phyloP scores from a whole-genome alignment of 2,797 vertebrate genomes.

The Rallus crepitans region DNA sequence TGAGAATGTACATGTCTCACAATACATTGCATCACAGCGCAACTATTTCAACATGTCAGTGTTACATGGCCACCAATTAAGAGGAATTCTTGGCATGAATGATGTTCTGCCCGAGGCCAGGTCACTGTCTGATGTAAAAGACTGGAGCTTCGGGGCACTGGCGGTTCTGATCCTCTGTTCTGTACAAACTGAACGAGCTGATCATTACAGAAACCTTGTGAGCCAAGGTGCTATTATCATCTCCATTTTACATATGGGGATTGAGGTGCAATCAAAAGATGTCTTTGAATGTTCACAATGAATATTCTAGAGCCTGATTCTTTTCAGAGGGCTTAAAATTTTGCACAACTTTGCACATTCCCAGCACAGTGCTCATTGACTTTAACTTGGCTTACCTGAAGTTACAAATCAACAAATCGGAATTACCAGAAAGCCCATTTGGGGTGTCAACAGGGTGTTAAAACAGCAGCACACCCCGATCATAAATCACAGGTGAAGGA shows the following conservation, averaged over 20 bases:
- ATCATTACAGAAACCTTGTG: constrained; percentile 58
- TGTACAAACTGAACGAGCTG: constrained; percentile 45
- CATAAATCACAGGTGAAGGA: constrained; percentile 9
- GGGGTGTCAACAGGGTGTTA: background rate
- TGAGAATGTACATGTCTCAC: background rate
- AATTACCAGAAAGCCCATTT: background rate
- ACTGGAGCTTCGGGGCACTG: constrained; percentile 58
- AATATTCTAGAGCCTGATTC: background rate
- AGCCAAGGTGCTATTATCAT: constrained; percentile 27
- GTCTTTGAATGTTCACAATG: constrained; percentile 41
- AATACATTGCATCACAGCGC: background rate
- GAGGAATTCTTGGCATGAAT: constrained; percentile 62
- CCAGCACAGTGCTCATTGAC: background rate
- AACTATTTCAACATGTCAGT: constrained; percentile 31
- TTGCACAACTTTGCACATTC: background rate
- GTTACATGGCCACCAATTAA: constrained; percentile 62
- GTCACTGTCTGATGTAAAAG: constrained; percentile 66
- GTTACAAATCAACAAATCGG: background rate
- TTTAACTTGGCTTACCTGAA: background rate
- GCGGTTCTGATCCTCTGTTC: constrained; percentile 52
- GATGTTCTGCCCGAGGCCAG: constrained; percentile 70
- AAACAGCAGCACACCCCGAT: background rate
- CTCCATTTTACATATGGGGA: constrained; percentile 65
- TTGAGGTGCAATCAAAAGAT: constrained; percentile 45
- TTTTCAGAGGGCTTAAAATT: constrained; percentile 12